Conservation (phyloP, 2,797 vertebrate genomes). For the Tachyglossus aculeatus region DNA sequence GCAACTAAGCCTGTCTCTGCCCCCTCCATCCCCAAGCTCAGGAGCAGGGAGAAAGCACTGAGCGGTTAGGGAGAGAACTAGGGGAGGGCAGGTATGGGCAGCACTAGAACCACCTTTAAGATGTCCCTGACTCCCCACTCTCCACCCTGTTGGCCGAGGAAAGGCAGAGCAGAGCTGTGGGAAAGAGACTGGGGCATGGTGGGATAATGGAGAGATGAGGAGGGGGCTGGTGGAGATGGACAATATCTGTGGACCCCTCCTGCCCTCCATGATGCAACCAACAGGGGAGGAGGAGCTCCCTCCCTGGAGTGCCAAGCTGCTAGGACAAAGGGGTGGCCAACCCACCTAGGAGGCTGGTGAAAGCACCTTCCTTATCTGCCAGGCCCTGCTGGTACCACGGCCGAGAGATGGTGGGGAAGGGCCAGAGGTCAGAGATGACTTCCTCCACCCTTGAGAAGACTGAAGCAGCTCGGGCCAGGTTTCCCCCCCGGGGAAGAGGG, state of each 20-base stretch:
- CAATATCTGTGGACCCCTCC: background rate
- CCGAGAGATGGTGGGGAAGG: background rate
- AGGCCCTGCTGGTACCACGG: too few species aligned
- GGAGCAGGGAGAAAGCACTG: background rate
- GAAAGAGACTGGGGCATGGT: background rate
- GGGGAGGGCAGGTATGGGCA: too few species aligned
- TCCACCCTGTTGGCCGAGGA: background rate
- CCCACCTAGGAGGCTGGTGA: too few species aligned
- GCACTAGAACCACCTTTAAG: too few species aligned
- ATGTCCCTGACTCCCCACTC: too few species aligned
- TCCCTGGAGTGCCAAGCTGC: background rate
- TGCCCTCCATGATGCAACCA: too few species aligned
- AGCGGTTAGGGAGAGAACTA: too few species aligned
- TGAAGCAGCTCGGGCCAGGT: background rate
- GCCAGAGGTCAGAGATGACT: too few species aligned
- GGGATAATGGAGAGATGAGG: rapidly evolving
- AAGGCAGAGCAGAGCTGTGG: background rate
- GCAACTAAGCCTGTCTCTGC: too few species aligned
- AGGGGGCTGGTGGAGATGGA: too few species aligned
- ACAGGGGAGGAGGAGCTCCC: background rate
- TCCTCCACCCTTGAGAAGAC: too few species aligned
- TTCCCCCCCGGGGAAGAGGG: background rate
- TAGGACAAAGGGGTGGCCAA: background rate
- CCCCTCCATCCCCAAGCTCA: background rate
- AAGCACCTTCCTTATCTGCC: too few species aligned